phyloP scores from a whole-genome alignment of 92 coral and sea anemone genomes.

The Heteractis magnifica region DNA sequence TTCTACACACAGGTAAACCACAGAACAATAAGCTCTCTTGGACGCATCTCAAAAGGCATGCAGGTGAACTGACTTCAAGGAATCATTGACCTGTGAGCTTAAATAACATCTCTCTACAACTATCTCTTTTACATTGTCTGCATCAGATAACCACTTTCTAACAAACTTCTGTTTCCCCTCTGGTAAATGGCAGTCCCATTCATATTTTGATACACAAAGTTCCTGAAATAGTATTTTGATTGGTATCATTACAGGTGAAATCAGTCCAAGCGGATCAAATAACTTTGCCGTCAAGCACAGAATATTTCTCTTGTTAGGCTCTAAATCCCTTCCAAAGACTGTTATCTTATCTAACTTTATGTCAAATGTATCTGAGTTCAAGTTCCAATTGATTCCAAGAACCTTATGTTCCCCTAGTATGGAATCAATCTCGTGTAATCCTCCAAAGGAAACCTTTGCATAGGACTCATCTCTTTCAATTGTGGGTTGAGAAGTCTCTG shows the following conservation, averaged over 20 bases:
- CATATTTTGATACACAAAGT: conserved; percentile 36
- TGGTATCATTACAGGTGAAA: conserved; percentile 45
- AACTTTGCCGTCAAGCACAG: conserved; percentile 44
- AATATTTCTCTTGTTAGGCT: conserved; percentile 46
- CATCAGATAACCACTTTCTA: neutral
- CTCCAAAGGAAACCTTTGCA: conserved; percentile 46
- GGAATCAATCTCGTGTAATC: conserved; percentile 35
- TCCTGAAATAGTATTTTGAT: conserved; percentile 42
- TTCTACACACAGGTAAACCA: conserved; percentile 45
- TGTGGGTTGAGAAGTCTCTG: too few species aligned
- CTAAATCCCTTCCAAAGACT: conserved; percentile 23
- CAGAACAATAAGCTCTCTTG: conserved; percentile 43
- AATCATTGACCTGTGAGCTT: neutral
- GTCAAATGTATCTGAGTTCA: conserved; percentile 30
- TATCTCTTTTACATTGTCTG: conserved; percentile 18
- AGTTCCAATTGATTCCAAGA: conserved; percentile 50
- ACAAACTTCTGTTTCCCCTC: neutral
- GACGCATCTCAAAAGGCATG: conserved; percentile 58
- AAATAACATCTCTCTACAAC: conserved; percentile 23
- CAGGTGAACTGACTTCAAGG: neutral
- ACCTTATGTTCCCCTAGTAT: conserved; percentile 36
- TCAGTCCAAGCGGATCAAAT: conserved; percentile 50
- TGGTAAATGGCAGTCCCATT: neutral
- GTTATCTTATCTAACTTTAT: conserved; percentile 27
- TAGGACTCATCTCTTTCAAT: conserved; percentile 24